These are phyloP conservation scores for Acromyrmex heyeri DNA, from an alignment of 1,140 invertebrate species.

Conservation along the genomic window DNA sequence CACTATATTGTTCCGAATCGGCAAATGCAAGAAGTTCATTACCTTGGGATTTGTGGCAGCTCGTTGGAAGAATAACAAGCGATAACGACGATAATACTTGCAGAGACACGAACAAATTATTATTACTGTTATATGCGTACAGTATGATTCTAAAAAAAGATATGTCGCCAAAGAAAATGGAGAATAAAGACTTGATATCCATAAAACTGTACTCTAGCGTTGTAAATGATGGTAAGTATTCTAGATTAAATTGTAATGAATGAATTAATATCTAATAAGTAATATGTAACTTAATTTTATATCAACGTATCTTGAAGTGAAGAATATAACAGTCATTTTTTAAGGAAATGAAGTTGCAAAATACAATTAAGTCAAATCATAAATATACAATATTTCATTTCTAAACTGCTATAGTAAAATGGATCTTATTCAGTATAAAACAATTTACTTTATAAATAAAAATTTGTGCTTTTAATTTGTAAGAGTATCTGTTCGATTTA, in stretches of 20 bases:
- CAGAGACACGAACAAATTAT: constrained; percentile 75
- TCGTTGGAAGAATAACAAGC: constrained; percentile 25
- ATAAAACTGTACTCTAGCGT: constrained; percentile 74
- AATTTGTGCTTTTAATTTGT: background rate
- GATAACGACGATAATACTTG: background rate
- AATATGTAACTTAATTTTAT: no score
- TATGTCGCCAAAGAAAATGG: constrained; percentile 1
- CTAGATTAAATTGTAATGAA: background rate
- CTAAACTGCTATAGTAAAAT: background rate
- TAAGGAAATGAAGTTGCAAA: no score
- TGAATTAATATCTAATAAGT: no score
- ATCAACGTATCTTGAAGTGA: no score
- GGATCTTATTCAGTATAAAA: background rate
- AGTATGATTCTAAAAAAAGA: constrained; percentile 41
- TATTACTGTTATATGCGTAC: constrained; percentile 74
- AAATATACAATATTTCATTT: background rate
- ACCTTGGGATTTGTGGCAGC: constrained; percentile 63
- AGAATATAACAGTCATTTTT: no score
- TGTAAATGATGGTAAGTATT: constrained; percentile 77
- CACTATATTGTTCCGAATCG: constrained; percentile 62
- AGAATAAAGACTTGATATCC: constrained; percentile 45
- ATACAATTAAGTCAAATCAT: no score
- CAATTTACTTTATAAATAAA: background rate
- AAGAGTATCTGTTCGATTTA: background rate
- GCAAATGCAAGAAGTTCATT: constrained; percentile 46